Evolutionary conservation across 2,888 invertebrate genomes (phyloP).

Genomic region (Ochropleura leucogaster): DNA sequence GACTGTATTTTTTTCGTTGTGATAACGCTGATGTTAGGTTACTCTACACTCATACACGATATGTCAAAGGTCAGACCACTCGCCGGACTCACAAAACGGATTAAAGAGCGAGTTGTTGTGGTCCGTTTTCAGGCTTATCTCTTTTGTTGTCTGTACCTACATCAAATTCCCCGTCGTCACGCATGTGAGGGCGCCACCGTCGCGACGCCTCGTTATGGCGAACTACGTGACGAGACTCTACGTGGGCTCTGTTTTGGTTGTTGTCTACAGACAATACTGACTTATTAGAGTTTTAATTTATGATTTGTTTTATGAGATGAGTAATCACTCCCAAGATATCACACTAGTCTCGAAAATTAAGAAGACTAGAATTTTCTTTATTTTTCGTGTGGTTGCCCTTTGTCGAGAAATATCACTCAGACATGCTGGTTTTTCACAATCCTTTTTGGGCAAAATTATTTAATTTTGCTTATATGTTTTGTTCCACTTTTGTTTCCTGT

Average conservation of each 20-base stretch:
- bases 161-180: conserved; percentile 60
- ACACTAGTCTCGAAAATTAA: too few species aligned
- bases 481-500: too few species aligned
- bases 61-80: neutral
- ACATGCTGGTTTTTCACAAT: too few species aligned
- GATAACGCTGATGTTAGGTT: neutral
- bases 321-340: neutral
- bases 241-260: conserved; percentile 60
- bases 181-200: conserved; percentile 71
- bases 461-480: too few species aligned
- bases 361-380: too few species aligned
- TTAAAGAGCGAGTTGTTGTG: conserved; percentile 16
- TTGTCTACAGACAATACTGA: conserved; percentile 22
- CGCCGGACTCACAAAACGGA: conserved; percentile 1
- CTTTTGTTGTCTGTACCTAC: conserved; percentile 52
- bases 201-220: conserved; percentile 77
- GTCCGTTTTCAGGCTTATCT: conserved; percentile 2
- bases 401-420: too few species aligned
- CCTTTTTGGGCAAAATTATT: too few species aligned
- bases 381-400: too few species aligned
- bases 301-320: neutral
- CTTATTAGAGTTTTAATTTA: conserved; percentile 29
- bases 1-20: too few species aligned
- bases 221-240: conserved; percentile 73
- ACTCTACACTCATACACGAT: neutral